Base-by-base conservation (phyloP, 2,888 invertebrate species). In the Acrobasis suavella region DNA sequence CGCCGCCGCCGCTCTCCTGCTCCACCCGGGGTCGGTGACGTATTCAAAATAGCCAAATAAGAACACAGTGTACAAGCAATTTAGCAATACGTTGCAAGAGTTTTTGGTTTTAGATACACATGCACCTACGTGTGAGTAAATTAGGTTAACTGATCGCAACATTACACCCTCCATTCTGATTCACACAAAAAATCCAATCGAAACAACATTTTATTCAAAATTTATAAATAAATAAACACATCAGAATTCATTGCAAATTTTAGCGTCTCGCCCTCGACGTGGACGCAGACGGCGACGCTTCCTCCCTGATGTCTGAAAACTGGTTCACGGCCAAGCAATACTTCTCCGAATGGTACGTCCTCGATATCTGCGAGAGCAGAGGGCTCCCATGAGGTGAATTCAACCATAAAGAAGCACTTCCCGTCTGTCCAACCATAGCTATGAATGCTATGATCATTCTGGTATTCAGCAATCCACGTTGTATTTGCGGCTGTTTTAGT, bases 261-360 rank as follows among this genome's bases (percentile, higher is more conserved):
- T 32, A 52, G 12, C 60, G 80, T 10, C 46, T 75, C 60, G 85
- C 85, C 7, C 83, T 74, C 0, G 90, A 90, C 9, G 90, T 89
- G 0, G 89, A 89, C 2, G 91, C 66, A 0, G 81, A 70, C 0
- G 70, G 9, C 0, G 67, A 65, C 0, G 76, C 71, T 2, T 71
- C 76, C 1, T 69, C 71, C 1, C 68, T 66, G 37, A 80, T 78
- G n/a, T 83, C 80, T 0, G 91, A 91, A 66, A 91, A 92, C 77
- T 92, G 92, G 64, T 92, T 91, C 10, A 91, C 91, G 38, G 91
- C 92, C 1, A 90, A 72, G 55, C 92, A 92, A 62, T 92, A 92
- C 72, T 92, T 92, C 73, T 92, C 92, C 0, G 92, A 87, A 66
- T 92, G 92, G 63, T 92, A 92, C 0, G 92, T 92, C 59, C 92